These are phyloP conservation scores for Tupaia tana DNA, from an alignment of 2,113 vertebrate genomes.

Conservation along the genomic window DNA sequence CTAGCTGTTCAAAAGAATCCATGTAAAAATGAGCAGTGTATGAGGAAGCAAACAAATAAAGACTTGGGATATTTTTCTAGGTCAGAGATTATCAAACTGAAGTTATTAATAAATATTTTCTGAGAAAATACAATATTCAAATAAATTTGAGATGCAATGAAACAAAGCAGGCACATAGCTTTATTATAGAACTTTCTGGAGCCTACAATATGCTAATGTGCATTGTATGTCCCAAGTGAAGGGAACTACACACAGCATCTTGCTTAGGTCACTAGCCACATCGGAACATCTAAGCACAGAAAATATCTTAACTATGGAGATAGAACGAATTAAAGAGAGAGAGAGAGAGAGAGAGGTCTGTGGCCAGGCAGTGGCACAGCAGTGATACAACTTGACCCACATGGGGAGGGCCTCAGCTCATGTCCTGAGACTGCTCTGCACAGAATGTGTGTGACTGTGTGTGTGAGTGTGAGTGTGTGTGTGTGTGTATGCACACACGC, in stretches of 20 bases:
- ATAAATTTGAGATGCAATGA: not conserved
- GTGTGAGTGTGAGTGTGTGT: too few relatives aligned
- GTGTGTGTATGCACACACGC: too few relatives aligned
- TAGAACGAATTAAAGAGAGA: not conserved
- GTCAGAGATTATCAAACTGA: constrained; percentile 11
- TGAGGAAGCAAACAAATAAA: not conserved
- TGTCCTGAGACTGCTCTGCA: too few relatives aligned
- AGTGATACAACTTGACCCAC: too few relatives aligned
- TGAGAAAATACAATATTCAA: constrained; percentile 32
- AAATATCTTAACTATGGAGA: not conserved
- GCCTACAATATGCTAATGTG: not conserved
- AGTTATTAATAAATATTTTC: not conserved
- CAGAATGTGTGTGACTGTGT: too few relatives aligned
- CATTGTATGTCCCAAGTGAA: not conserved
- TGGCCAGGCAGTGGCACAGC: too few relatives aligned
- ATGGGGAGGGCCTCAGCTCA: too few relatives aligned
- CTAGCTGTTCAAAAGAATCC: not conserved
- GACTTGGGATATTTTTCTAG: not conserved
- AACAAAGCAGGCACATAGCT: not conserved
- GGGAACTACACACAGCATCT: not conserved
- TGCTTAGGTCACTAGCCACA: not conserved
- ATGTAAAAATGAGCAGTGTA: not conserved
- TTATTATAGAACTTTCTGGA: not conserved
- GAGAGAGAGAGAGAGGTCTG: too few relatives aligned
- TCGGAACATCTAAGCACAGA: not conserved